phyloP scores from a whole-genome alignment of 2,888 invertebrate species.

The Epinotia bilunana region DNA sequence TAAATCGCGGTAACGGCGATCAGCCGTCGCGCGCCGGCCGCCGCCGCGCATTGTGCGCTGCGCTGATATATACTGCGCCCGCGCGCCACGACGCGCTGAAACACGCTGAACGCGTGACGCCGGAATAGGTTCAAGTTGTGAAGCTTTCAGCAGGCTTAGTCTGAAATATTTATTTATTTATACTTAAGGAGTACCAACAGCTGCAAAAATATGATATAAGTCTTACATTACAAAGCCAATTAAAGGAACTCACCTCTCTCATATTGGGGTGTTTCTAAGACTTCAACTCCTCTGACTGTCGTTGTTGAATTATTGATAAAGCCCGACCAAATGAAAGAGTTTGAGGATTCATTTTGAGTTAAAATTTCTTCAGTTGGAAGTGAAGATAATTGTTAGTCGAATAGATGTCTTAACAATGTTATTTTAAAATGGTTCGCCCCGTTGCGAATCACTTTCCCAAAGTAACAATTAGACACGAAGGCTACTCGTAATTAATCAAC shows the following conservation, averaged over 20 bases:
- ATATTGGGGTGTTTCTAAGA: not conserved
- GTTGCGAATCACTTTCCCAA: slow-evolving; percentile 1
- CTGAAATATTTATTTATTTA: slow-evolving; percentile 20
- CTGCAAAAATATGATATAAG: too few relatives aligned
- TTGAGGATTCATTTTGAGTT: not conserved
- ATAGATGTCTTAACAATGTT: not conserved
- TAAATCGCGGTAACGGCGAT: slow-evolving; percentile 53
- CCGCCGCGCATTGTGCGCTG: slow-evolving; percentile 22
- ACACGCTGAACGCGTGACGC: slow-evolving; percentile 19
- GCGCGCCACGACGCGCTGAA: slow-evolving; percentile 31
- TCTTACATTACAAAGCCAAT: too few relatives aligned
- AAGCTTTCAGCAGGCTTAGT: not conserved
- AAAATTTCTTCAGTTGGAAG: not conserved
- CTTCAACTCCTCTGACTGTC: not conserved
- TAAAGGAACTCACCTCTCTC: too few relatives aligned
- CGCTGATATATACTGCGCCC: not conserved
- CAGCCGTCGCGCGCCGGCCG: slow-evolving; percentile 10
- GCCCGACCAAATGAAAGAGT: not conserved
- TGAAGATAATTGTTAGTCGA: not conserved
- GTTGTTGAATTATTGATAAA: not conserved
- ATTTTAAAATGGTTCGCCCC: not conserved
- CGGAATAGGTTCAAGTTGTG: slow-evolving; percentile 16
- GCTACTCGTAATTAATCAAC: slow-evolving; percentile 24
- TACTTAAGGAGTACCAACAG: too few relatives aligned
- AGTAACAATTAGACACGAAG: not conserved